Conservation (phyloP, 2,113 vertebrate genomes). For the Seriola aureovittata region DNA sequence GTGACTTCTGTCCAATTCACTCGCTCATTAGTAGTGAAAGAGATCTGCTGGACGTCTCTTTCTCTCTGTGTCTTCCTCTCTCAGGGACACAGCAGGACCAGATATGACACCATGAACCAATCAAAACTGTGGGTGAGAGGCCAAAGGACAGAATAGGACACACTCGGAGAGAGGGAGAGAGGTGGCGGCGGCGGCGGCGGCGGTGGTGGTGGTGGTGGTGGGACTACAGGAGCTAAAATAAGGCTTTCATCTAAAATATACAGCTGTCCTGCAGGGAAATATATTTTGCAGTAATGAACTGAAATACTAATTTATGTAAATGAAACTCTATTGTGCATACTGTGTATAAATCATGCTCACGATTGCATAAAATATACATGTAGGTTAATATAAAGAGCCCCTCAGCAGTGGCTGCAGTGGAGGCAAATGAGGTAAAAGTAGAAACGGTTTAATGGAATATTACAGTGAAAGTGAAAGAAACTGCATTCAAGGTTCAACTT, state of each 20-base stretch:
- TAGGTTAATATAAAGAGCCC: constrained; percentile 44
- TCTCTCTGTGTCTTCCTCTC: neutral
- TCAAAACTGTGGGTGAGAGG: neutral
- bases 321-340: constrained; percentile 51
- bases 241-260: constrained; percentile 35
- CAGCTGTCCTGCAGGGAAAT: constrained; percentile 56
- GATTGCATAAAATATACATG: constrained; percentile 58
- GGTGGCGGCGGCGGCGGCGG: neutral
- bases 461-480: neutral
- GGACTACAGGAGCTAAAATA: constrained; percentile 33
- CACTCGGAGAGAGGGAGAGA: neutral
- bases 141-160: neutral
- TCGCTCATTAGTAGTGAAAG: constrained; percentile 32
- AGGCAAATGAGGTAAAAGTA: constrained; percentile 12
- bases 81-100: constrained; percentile 26
- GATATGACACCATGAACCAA: constrained; percentile 42
- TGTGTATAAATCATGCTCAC: constrained; percentile 51
- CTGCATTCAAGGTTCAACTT: neutral
- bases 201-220: neutral
- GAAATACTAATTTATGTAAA: constrained; percentile 58
- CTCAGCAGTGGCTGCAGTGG: constrained; percentile 9
- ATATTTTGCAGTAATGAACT: constrained; percentile 43
- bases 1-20: constrained; percentile 45
- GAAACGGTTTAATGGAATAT: constrained; percentile 23
- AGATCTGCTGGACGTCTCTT: constrained; percentile 13